Evolutionary conservation across 2,888 invertebrate genomes (phyloP).

Genomic region (Hypomecis atomaria): DNA sequence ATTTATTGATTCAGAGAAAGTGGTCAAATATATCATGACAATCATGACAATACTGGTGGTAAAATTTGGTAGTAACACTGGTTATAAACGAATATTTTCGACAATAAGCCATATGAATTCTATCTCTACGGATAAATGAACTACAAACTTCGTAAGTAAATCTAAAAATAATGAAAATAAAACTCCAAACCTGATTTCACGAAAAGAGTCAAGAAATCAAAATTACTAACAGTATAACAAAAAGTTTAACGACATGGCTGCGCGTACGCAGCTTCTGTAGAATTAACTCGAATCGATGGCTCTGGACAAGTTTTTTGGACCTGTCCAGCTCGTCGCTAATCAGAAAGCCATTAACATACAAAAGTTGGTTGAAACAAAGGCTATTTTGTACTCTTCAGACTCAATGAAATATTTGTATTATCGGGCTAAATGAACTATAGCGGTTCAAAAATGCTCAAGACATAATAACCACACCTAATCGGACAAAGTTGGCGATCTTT

Average conservation of each 20-base stretch:
- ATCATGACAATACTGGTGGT: too few species aligned
- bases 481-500: too few species aligned
- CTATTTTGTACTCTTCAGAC: conserved; percentile 17
- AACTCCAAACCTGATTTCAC: conserved; percentile 2
- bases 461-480: too few species aligned
- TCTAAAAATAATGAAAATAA: background rate
- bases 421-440: too few species aligned
- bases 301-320: conserved; percentile 30
- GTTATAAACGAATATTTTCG: too few species aligned
- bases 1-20: too few species aligned
- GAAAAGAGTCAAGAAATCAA: conserved; percentile 21
- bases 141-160: too few species aligned
- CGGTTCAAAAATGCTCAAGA: too few species aligned
- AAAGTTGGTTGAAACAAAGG: conserved; percentile 28
- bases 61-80: too few species aligned
- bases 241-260: conserved; percentile 25
- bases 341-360: conserved; percentile 36
- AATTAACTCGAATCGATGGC: conserved; percentile 22
- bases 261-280: conserved; percentile 17
- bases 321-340: conserved; percentile 23
- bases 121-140: too few species aligned
- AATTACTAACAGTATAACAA: conserved; percentile 20
- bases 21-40: too few species aligned
- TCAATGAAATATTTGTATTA: conserved; percentile 2
- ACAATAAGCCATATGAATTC: too few species aligned